A percentile compares a stretch with the other conserved stretches of the same genome.
These are phyloP conservation scores for Armadillidium nasatum DNA, from an alignment of 1,140 invertebrate species.

Conservation along the genomic window DNA sequence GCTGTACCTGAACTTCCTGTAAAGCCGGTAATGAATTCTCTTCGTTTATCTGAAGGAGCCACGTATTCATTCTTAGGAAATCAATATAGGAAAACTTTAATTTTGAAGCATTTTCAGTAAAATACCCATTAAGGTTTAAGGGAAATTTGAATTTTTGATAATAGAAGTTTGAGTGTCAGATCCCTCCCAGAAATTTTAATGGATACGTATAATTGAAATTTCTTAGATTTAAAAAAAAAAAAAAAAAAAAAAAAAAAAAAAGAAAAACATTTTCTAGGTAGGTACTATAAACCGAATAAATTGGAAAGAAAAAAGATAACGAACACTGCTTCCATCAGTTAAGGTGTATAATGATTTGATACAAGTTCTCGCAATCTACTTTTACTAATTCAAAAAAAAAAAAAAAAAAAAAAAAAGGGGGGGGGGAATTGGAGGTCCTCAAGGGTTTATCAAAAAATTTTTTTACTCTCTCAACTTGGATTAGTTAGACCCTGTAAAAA, in stretches of 20 bases:
- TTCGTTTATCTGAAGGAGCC: slow-evolving; percentile 69
- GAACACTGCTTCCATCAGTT: too few species aligned
- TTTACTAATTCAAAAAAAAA: too few species aligned
- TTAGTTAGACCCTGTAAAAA: too few species aligned
- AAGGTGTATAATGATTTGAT: too few species aligned
- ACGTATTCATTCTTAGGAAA: slow-evolving; percentile 67
- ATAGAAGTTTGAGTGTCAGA: background rate
- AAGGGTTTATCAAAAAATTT: too few species aligned
- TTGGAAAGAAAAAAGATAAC: too few species aligned
- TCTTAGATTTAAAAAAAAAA: background rate
- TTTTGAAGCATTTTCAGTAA: background rate
- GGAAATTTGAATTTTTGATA: background rate
- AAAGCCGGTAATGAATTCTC: slow-evolving; percentile 77
- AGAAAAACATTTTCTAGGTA: background rate
- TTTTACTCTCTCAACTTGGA: too few species aligned
- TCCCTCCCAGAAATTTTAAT: background rate
- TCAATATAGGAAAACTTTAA: background rate
- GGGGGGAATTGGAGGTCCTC: too few species aligned
- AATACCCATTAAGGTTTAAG: background rate
- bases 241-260: background rate
- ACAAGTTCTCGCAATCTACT: too few species aligned
- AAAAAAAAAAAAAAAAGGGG: too few species aligned
- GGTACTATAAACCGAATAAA: too few species aligned
- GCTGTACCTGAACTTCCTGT: slow-evolving; percentile 82
- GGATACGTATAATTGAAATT: background rate